phyloP scores from a whole-genome alignment of 2,888 invertebrate genomes.

The Limenitis camilla region DNA sequence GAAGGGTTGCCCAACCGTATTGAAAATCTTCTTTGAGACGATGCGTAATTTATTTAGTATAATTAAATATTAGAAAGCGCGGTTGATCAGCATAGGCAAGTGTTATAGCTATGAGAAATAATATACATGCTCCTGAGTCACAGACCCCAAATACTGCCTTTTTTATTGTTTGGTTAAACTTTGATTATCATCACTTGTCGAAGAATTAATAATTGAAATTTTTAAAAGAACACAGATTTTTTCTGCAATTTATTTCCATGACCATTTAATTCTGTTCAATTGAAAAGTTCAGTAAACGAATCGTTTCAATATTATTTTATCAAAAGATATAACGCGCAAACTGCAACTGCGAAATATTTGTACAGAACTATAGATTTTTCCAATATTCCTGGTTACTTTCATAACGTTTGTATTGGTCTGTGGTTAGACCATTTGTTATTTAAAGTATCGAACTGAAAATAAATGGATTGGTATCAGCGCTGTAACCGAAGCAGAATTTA shows the following conservation, averaged over 20 bases:
- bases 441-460: background rate
- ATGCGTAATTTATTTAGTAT: too few species aligned
- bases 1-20: background rate
- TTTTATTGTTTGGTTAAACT: too few species aligned
- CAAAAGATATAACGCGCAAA: background rate
- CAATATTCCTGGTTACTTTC: background rate
- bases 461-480: slow-evolving; percentile 1
- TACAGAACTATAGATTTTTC: background rate
- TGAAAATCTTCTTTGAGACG: too few species aligned
- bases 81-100: too few species aligned
- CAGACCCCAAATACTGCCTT: too few species aligned
- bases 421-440: background rate
- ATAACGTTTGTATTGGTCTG: slow-evolving; percentile 6
- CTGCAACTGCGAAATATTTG: background rate
- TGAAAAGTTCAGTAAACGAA: background rate
- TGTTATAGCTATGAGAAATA: too few species aligned
- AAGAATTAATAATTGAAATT: too few species aligned
- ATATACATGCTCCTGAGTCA: too few species aligned
- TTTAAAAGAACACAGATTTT: too few species aligned
- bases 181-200: too few species aligned
- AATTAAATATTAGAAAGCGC: too few species aligned
- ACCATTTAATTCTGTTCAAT: background rate
- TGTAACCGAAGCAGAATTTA: background rate
- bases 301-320: background rate
- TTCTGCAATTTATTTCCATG: background rate